Conservation (phyloP, 2,113 vertebrate species). For the Zosterops lateralis region DNA sequence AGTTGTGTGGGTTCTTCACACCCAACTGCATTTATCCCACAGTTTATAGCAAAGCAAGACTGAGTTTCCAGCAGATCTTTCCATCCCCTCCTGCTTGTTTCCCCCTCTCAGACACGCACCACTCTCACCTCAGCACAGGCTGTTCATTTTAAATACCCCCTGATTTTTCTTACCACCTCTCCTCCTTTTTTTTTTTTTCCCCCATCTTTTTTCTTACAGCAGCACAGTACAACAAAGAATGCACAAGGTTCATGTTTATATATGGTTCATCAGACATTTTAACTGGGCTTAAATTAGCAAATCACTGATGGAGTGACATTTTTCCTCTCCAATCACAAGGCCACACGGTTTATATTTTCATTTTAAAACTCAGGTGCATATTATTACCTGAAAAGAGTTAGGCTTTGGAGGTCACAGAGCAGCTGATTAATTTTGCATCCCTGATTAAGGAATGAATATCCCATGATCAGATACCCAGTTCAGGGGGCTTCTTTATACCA, state of each 20-base stretch:
- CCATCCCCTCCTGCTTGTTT: background rate
- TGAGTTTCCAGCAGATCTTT: background rate
- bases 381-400: background rate
- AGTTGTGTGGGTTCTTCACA: background rate
- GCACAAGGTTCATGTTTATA: background rate
- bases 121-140: background rate
- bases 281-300: background rate
- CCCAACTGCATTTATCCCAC: background rate
- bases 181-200: background rate
- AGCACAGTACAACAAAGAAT: background rate
- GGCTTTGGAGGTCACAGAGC: background rate
- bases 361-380: background rate
- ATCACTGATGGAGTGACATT: background rate
- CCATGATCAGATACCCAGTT: background rate
- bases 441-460: background rate
- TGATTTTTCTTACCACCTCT: background rate
- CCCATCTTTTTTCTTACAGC: background rate
- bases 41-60: fast-evolving
- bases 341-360: background rate
- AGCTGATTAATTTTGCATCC: background rate
- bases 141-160: background rate
- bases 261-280: background rate
- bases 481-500: background rate
- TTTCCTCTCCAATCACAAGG: background rate
- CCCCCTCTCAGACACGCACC: background rate